Percentiles rank a stretch among this genome's conserved stretches.
phyloP scores from a whole-genome alignment of 2,113 vertebrate species.

The Neolamprologus cancellatus region DNA sequence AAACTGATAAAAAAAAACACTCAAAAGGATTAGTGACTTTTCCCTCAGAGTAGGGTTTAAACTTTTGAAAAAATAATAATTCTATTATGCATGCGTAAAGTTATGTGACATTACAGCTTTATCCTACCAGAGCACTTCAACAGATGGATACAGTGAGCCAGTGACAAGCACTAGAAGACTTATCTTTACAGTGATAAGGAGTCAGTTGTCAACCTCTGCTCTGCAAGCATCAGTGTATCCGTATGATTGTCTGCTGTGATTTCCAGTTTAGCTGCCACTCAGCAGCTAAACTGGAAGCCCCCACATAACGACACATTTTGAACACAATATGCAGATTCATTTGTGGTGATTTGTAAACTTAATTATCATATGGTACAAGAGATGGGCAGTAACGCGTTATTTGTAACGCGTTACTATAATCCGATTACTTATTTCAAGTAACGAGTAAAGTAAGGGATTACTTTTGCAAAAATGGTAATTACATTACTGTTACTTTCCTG shows the following conservation, averaged over 20 bases:
- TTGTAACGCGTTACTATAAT: too few relatives aligned
- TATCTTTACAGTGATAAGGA: background rate
- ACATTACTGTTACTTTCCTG: too few relatives aligned
- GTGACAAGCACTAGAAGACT: background rate
- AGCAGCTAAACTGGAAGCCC: background rate
- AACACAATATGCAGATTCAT: background rate
- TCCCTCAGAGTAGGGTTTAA: background rate
- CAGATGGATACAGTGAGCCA: background rate
- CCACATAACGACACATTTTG: background rate
- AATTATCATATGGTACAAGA: background rate
- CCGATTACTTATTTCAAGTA: too few relatives aligned
- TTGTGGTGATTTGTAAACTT: background rate
- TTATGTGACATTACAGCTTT: background rate
- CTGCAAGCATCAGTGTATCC: background rate
- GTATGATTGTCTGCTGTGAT: background rate
- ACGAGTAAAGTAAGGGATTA: too few relatives aligned
- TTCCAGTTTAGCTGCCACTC: background rate
- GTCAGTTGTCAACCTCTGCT: background rate
- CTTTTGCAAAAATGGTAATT: too few relatives aligned
- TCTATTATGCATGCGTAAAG: background rate
- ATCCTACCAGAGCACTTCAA: background rate
- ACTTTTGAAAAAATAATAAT: background rate
- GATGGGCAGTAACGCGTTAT: accelerated
- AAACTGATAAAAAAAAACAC: background rate
- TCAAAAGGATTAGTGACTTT: background rate